phyloP scores from a whole-genome alignment of 2,888 invertebrate genomes.

The Plagodis pulveraria region DNA sequence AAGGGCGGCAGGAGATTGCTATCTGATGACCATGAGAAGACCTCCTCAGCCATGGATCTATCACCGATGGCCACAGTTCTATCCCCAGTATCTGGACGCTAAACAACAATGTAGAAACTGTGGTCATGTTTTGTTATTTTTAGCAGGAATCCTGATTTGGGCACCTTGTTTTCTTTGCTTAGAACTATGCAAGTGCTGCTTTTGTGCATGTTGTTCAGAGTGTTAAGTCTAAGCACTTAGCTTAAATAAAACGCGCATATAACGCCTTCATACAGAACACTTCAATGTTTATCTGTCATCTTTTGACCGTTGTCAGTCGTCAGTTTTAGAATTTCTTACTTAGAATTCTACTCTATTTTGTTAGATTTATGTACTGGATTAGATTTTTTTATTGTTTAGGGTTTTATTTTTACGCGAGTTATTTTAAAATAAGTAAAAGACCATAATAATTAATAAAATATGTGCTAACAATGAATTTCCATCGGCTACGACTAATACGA shows the following conservation, averaged over 20 bases:
- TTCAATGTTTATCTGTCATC: neutral
- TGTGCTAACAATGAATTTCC: conserved; percentile 6
- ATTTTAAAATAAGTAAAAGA: conserved; percentile 4
- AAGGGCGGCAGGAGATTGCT: conserved; percentile 51
- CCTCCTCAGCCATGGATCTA: conserved; percentile 50
- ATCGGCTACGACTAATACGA: conserved; percentile 2
- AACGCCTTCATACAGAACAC: no score
- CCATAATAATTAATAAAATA: neutral
- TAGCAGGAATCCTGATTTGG: conserved; percentile 52
- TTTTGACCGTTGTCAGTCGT: neutral
- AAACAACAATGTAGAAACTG: conserved; percentile 41
- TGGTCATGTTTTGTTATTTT: conserved; percentile 37
- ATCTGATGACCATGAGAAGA: conserved; percentile 45
- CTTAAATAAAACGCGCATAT: neutral
- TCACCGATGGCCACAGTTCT: conserved; percentile 46
- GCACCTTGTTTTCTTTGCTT: conserved; percentile 55
- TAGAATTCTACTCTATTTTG: no score
- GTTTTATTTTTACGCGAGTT: neutral
- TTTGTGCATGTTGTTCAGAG: conserved; percentile 51
- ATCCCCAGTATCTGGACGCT: conserved; percentile 40
- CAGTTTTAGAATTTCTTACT: neutral
- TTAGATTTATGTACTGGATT: no score
- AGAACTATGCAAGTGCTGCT: conserved; percentile 52
- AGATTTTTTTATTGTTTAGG: neutral
- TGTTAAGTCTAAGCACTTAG: conserved; percentile 18